Conservation (phyloP, 2,888 invertebrate genomes). For the Oscheius sp. region DNA sequence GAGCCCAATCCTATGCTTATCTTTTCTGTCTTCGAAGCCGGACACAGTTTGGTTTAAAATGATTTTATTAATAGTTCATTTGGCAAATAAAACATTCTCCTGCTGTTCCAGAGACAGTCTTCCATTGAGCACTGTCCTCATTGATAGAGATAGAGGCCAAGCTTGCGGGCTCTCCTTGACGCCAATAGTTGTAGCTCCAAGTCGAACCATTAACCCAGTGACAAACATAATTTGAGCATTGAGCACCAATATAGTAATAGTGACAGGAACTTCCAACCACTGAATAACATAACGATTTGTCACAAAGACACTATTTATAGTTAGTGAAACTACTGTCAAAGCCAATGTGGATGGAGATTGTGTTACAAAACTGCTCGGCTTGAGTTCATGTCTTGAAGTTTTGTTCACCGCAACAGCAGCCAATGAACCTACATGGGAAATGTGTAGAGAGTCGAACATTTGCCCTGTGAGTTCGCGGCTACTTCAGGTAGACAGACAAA, state of each 20-base stretch:
- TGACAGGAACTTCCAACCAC: neutral
- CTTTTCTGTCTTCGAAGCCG: slow-evolving; percentile 27
- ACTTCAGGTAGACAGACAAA: neutral
- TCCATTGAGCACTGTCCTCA: neutral
- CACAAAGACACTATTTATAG: neutral
- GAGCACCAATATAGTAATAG: slow-evolving; percentile 13
- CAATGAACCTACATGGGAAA: neutral
- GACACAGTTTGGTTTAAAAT: slow-evolving; percentile 13
- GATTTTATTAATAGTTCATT: neutral
- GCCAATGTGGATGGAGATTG: neutral
- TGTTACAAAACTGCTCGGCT: neutral
- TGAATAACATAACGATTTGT: neutral
- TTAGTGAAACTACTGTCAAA: neutral
- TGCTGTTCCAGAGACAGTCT: neutral
- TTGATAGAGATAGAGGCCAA: neutral
- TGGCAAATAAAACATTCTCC: slow-evolving; percentile 10
- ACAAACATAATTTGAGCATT: neutral
- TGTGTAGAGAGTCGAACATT: slow-evolving; percentile 1
- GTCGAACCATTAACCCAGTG: neutral
- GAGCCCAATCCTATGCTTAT: slow-evolving; percentile 4
- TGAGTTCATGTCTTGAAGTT: neutral
- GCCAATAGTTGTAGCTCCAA: slow-evolving; percentile 17
- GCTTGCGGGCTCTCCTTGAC: neutral
- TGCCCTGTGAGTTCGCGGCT: neutral
- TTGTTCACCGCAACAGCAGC: neutral